Base-by-base conservation (phyloP, 2,113 vertebrate genomes). In the Entelurus aequoreus region DNA sequence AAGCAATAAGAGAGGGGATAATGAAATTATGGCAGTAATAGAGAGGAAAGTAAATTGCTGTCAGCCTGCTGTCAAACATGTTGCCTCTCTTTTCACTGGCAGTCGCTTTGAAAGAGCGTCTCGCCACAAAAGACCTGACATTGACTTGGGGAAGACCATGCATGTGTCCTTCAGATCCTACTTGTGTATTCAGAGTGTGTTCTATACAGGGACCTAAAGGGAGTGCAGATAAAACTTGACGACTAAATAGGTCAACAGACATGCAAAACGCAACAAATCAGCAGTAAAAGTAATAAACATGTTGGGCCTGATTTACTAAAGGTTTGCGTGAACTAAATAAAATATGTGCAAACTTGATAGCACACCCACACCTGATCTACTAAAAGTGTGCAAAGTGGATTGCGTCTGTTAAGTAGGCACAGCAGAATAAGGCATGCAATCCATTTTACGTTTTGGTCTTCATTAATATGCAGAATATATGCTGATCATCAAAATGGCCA, bases 221-320 rank as follows among this genome's bases (percentile, higher is more conserved):
- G 12, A 52, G 46, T 16, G 53, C 14, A 36, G 62, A 60, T 60
- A 28, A 65, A 69, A 69, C 50, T 52, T 48, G 59, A 65, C 52
- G 68, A 63, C 76, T 63, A 68, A 68, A 48, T 10, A 66, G 56
- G 56, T 67, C 62, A 21, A 60, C 68, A 7, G 48, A 73, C 0
- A 40, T n/a, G 59, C 48, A 54, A 74, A 63, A 71, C 28, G 54
- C 54, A 53, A 4, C 8, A n/a, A 38, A 13, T 5, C 2, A 10
- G 40, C 54, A 42, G 19, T 9, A 19, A 11, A 19, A 42, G 40
- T 40, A 40, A 40, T 8, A 28, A 3, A 28, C 28, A 28, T 28
- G 28, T 28, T 28, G 28, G 28, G 28, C 28, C 28, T 28, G 28
- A 28, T 28, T 28, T 28, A 28, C 28, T 28, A 28, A 28, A 28